phyloP scores from a whole-genome alignment of 1,140 invertebrate species.

The Drosophila pachea region DNA sequence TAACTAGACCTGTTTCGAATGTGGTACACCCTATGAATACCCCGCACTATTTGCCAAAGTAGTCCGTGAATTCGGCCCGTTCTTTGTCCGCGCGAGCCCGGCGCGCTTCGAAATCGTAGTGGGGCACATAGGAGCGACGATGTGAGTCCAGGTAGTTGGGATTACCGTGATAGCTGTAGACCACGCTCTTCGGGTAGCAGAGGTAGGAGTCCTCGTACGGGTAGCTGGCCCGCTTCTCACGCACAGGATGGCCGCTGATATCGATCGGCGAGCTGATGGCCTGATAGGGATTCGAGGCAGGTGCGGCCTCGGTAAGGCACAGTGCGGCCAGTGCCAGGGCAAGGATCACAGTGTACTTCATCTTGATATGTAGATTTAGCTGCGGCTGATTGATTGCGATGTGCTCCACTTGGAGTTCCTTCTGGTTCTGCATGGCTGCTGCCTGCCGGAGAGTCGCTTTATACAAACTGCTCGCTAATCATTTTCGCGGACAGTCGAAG shows the following conservation, averaged over 20 bases:
- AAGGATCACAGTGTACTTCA: constrained; percentile 37
- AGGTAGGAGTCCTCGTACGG: constrained; percentile 51
- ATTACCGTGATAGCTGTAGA: constrained; percentile 42
- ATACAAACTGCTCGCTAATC: constrained; percentile 60
- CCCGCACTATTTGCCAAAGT: constrained; percentile 47
- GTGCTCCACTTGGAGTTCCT: constrained; percentile 49
- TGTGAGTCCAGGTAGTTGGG: constrained; percentile 14
- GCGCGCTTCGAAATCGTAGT: constrained; percentile 36
- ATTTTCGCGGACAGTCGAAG: constrained; percentile 46
- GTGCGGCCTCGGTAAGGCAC: constrained; percentile 27
- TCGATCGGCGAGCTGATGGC: constrained; percentile 44
- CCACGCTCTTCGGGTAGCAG: constrained; percentile 64
- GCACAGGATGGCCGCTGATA: constrained; percentile 53
- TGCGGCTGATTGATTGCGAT: constrained; percentile 29
- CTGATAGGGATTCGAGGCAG: constrained; percentile 19
- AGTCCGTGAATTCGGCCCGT: constrained; percentile 55
- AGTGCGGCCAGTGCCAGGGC: constrained; percentile 23
- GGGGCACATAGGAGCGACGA: constrained; percentile 35
- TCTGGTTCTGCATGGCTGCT: constrained; percentile 50
- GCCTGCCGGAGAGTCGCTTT: constrained; percentile 35
- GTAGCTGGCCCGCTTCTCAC: constrained; percentile 47
- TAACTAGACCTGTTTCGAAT: too few species aligned
- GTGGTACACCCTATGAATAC: too few species aligned
- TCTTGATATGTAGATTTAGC: constrained; percentile 26
- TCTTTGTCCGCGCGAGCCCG: constrained; percentile 51